Evolutionary conservation across 37 sponge, comb jelly and placozoan species (phyloP).

Genomic region (Diacarnus erythraeanus): DNA sequence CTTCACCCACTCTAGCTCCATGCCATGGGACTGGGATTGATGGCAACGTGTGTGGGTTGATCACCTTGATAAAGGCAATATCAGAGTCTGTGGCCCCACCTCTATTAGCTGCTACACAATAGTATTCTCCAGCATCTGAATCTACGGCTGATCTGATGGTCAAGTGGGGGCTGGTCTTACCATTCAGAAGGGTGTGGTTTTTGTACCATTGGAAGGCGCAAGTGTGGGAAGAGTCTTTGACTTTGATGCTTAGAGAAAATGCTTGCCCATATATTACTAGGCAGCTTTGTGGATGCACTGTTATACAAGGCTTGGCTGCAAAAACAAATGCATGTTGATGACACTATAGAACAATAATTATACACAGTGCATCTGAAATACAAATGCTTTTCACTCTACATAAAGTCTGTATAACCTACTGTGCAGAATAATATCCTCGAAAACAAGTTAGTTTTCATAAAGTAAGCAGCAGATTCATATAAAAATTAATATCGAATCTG

Average conservation of each 20-base stretch:
- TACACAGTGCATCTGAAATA: too few species aligned
- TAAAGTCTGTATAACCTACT: too few species aligned
- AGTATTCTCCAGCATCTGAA: constrained; percentile 34
- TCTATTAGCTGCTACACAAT: constrained; percentile 7
- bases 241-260: constrained; percentile 4
- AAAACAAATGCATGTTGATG: too few species aligned
- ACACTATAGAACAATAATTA: too few species aligned
- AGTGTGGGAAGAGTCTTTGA: background rate
- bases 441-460: too few species aligned
- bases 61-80: constrained; percentile 10
- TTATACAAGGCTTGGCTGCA: constrained; percentile 2
- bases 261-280: constrained; percentile 21
- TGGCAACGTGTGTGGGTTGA: background rate
- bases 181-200: constrained; percentile 11
- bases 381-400: too few species aligned
- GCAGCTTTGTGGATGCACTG: constrained; percentile 9
- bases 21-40: background rate
- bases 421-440: too few species aligned
- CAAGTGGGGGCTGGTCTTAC: constrained; percentile 3
- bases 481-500: too few species aligned
- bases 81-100: background rate
- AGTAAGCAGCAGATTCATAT: too few species aligned
- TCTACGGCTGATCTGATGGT: constrained; percentile 7
- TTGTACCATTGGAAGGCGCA: constrained; percentile 52
- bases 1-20: too few species aligned